phyloP scores from a whole-genome alignment of 2,113 vertebrate genomes.

The Anarhynchus alexandrinus region DNA sequence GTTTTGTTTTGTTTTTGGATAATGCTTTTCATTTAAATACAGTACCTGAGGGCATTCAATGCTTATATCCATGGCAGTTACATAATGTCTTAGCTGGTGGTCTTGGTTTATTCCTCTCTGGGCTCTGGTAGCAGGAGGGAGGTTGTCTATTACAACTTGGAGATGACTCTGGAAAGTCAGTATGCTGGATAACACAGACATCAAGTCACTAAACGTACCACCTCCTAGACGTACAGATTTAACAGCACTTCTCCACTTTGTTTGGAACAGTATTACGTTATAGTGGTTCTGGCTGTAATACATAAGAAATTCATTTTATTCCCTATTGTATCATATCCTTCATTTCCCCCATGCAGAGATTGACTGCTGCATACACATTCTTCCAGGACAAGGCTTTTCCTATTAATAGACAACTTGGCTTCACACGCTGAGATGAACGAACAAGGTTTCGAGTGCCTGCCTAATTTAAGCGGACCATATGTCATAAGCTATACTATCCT shows the following conservation, averaged over 20 bases:
- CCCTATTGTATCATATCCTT: neutral
- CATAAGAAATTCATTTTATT: neutral
- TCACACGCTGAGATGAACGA: neutral
- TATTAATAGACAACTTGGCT: conserved; percentile 61
- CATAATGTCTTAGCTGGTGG: conserved; percentile 3
- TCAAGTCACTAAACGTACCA: neutral
- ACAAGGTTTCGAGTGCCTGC: conserved; percentile 7
- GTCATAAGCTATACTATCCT: conserved; percentile 38
- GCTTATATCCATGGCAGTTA: neutral
- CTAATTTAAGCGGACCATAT: conserved; percentile 50
- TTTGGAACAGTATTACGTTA: neutral
- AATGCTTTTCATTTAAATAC: neutral
- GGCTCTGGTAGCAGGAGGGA: neutral
- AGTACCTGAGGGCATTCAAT: neutral
- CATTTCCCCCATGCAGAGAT: neutral
- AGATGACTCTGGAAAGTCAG: neutral
- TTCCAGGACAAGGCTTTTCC: conserved; percentile 24
- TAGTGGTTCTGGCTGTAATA: neutral
- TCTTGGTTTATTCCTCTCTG: neutral
- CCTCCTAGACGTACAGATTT: neutral
- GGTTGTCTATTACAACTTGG: conserved; percentile 1
- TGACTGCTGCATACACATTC: conserved; percentile 3
- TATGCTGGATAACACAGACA: neutral
- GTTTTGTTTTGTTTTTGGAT: neutral
- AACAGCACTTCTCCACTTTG: neutral